A percentile compares a stretch with the other conserved stretches of the same genome.
Conservation (phyloP, 1,140 invertebrate genomes). For the Pogonognathellus flavescens region DNA sequence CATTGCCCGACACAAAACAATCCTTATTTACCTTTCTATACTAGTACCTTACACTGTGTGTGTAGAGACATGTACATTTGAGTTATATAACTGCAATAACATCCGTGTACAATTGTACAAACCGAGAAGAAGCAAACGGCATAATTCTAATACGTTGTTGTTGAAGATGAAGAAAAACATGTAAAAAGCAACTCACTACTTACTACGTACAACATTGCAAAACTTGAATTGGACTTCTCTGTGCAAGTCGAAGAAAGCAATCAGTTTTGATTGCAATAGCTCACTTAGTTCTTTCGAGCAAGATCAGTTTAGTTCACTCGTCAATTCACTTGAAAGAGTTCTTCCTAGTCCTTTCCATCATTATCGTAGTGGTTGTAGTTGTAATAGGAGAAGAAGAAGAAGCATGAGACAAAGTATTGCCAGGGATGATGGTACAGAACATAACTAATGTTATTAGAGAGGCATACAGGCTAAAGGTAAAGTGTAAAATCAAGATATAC, state of each 20-base stretch:
- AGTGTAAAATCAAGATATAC: not conserved
- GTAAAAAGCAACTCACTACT: not conserved
- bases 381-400: too few species aligned
- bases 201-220: conserved; percentile 8
- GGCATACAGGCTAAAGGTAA: not conserved
- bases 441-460: too few species aligned
- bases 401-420: not conserved
- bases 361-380: not conserved
- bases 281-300: not conserved
- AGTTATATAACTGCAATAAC: too few species aligned
- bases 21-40: too few species aligned
- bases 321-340: too few species aligned
- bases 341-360: not conserved
- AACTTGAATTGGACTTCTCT: conserved; percentile 11
- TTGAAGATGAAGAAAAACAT: not conserved
- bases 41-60: too few species aligned
- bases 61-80: too few species aligned
- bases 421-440: not conserved
- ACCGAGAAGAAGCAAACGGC: not conserved
- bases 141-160: not conserved
- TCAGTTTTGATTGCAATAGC: conserved; percentile 36
- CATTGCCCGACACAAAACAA: too few species aligned
- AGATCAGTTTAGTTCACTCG: not conserved
- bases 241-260: conserved; percentile 17
- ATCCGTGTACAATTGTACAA: not conserved